These are phyloP conservation scores for Antheraea pernyi DNA, from an alignment of 1,140 invertebrate genomes.

Conservation along the genomic window DNA sequence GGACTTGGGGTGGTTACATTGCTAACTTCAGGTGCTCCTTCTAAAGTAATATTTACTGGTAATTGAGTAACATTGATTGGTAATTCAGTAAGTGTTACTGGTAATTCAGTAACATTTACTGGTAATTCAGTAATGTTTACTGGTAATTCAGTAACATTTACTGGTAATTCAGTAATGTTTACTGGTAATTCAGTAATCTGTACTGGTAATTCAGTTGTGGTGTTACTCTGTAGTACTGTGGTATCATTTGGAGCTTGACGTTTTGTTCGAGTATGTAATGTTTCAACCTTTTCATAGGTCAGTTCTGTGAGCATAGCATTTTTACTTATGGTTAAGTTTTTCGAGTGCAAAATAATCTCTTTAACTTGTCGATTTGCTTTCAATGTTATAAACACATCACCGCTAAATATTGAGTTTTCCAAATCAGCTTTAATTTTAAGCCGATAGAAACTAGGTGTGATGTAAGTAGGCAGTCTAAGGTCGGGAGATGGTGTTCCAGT, in stretches of 20 bases:
- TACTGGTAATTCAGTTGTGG: constrained; percentile 7
- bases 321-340: constrained; percentile 79
- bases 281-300: constrained; percentile 62
- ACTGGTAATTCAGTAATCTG: background rate
- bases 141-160: no score
- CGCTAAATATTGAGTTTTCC: constrained; percentile 81
- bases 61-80: background rate
- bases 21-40: background rate
- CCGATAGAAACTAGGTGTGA: constrained; percentile 85
- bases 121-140: no score
- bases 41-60: constrained; percentile 17
- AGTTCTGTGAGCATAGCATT: constrained; percentile 68
- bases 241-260: constrained; percentile 24
- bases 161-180: no score
- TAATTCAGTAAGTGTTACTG: no score
- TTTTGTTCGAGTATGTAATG: constrained; percentile 41
- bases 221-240: constrained; percentile 1
- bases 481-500: constrained; percentile 42
- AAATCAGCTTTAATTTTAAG: constrained; percentile 83
- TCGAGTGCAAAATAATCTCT: constrained; percentile 83
- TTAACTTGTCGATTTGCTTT: constrained; percentile 60
- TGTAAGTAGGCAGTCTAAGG: constrained; percentile 80
- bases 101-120: no score
- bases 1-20: constrained; percentile 15
- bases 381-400: constrained; percentile 81